phyloP scores from a whole-genome alignment of 2,797 vertebrate species.

The Craterocephalus amniculus region DNA sequence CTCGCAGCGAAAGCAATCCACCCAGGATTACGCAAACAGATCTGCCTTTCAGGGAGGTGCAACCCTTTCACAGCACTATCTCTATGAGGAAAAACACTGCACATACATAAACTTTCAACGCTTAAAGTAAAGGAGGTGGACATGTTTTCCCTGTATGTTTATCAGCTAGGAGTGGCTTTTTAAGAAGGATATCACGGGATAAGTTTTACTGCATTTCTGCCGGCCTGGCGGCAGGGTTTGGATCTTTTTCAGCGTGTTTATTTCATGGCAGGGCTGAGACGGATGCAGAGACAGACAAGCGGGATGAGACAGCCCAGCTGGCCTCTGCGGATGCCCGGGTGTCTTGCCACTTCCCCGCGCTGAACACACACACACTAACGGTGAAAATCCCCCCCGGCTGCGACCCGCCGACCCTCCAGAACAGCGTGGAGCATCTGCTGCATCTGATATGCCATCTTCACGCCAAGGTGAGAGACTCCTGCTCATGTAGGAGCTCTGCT shows the following conservation, averaged over 20 bases:
- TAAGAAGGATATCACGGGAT: background rate
- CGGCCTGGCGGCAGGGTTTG: constrained; percentile 4
- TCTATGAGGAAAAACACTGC: constrained; percentile 37
- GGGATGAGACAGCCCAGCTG: constrained; percentile 75
- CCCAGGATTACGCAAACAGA: constrained; percentile 77
- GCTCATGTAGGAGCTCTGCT: constrained; percentile 21
- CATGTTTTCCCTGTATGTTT: constrained; percentile 27
- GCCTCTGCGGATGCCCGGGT: constrained; percentile 79
- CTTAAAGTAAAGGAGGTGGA: constrained; percentile 27
- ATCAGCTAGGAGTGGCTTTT: constrained; percentile 33
- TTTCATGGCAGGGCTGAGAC: constrained; percentile 83
- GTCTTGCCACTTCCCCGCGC: constrained; percentile 84
- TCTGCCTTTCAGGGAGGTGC: constrained; percentile 60
- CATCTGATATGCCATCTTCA: constrained; percentile 79
- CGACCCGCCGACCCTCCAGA: constrained; percentile 75
- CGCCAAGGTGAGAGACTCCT: constrained; percentile 71
- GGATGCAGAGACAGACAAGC: constrained; percentile 75
- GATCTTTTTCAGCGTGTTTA: constrained; percentile 47
- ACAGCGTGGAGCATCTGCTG: constrained; percentile 80
- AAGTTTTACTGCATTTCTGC: constrained; percentile 24
- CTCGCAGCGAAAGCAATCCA: constrained; percentile 64
- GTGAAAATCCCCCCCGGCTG: constrained; percentile 71
- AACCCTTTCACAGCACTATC: constrained; percentile 37
- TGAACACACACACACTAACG: constrained; percentile 90
- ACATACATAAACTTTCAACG: constrained; percentile 44